Base-by-base conservation (phyloP, 2,888 invertebrate species). In the Chalcosyrphus nemorum region DNA sequence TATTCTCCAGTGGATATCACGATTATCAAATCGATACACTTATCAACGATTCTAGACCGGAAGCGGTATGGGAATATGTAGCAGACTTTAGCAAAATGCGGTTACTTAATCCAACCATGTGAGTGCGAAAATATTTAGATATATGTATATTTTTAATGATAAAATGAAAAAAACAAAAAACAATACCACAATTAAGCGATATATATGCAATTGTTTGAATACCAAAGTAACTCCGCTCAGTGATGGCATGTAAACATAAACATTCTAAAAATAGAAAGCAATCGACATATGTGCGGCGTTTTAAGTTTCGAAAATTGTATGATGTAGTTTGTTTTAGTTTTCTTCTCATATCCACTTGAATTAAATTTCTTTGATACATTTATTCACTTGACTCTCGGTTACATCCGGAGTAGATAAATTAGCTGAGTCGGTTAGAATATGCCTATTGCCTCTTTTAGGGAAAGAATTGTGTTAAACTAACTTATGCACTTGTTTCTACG, bases 81-180 rank as follows among this genome's bases (percentile, higher is more conserved):
- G 94, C 95, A 0, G 95, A 95, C 91, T 95, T 95, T 88, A 94
- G 93, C 88, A 95, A 95, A 89, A 94, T 95, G 93, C 93, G 93
- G 88, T 92, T 92, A 86, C 91, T 95, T 29, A 95, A 95, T 91
- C 95, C 95, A 15, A 94, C 95, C 15, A 94, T 95, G 95, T 95
- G 91, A 93, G 94, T 93, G 32, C 11, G 13, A 24, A 45, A 32
- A 27, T 32, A 9, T 19, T 19, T 7, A 45, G 11, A 43, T 72
- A 72, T 27, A 24, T 63, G n/a, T n/a, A n/a, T n/a, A n/a, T n/a
- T n/a, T 74, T 24, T 24, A 29, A 9, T 50, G 27, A 43, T 35
- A 21, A 21, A 66, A 29, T 1, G 9, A 19, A 11, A 45, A 43
- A 43, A 5, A 15, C 4, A 5, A 6, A 41, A 41, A 41, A 41